Percentiles rank a stretch among this genome's conserved stretches.
Conservation (phyloP, 2,797 vertebrate species). For the Lophius americanus region DNA sequence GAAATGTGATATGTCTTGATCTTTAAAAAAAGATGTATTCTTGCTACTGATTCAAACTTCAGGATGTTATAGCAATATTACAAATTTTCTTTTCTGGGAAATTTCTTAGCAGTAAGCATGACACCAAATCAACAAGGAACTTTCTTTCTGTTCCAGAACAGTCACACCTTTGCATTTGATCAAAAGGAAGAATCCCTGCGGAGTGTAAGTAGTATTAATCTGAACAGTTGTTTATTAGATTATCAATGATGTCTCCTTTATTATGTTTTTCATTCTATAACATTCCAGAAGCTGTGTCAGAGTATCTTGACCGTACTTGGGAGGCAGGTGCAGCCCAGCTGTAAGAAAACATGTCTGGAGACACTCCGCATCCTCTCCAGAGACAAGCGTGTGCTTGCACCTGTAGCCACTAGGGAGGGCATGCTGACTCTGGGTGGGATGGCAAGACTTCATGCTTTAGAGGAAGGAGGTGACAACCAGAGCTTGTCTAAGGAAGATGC, state of each 20-base stretch:
- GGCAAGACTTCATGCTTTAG: conserved; percentile 80
- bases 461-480: conserved; percentile 72
- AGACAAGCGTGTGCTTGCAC: conserved; percentile 92
- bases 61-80: not conserved
- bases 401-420: conserved; percentile 91
- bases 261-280: not conserved
- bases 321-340: conserved; percentile 83
- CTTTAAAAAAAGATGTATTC: no score
- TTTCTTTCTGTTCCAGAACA: conserved; percentile 84
- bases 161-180: conserved; percentile 90
- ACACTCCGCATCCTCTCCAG: conserved; percentile 95
- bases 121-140: conserved; percentile 4
- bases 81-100: not conserved
- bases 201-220: conserved; percentile 82
- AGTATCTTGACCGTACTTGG: conserved; percentile 87
- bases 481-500: conserved; percentile 68
- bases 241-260: not conserved
- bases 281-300: conserved; percentile 89
- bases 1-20: no score
- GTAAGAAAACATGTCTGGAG: conserved; percentile 92
- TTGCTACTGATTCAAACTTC: no score
- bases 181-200: conserved; percentile 89
- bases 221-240: not conserved
- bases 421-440: conserved; percentile 89
- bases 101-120: not conserved